Base-by-base conservation (phyloP, 2,113 vertebrate species). In the Hydrolagus affinis region DNA sequence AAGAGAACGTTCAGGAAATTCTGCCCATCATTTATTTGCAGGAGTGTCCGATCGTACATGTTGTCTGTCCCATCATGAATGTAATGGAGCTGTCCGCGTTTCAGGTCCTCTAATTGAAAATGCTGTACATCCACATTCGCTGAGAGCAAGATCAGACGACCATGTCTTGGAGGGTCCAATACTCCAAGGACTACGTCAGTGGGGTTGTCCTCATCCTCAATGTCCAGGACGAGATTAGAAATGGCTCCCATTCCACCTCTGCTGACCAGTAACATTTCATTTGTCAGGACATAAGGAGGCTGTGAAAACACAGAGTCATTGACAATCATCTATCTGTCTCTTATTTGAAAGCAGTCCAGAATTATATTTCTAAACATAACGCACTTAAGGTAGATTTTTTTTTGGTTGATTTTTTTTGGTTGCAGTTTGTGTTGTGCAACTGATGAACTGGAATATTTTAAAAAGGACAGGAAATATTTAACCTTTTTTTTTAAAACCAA, bases 21-120 rank as follows among this genome's bases (percentile, higher is more conserved):
- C 91, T 96, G 91, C 0, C 96, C 97, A 1, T 99, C 97, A 0
- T 88, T 97, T 86, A 93, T 91, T 91, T 99, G 98, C 85, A 98
- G 87, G 28, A 96, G 88, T 0, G 86, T n/a, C 0, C 57, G 1
- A 71, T 99, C 98, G 0, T 92, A 90, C n/a, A 0, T 32, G 60
- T 86, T 92, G 25, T 91, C 86, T 0, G 93, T 94, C 85, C 95
- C 94, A 8, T 97, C 94, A 0, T 99, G 97, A 85, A 92, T 69
- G 0, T 99, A 99, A 86, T 86, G 93, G 85, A 99, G 91, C 74
- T 92, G 90, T 8, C 95, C 93, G 0, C 87, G 60, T 0, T 88
- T 88, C 7, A 98, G 91, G 12, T 96, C 96, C 1, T 90, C 92
- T 80, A 97, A 93, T 62, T 85, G 91, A 89, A 98, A 95, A 0